A percentile compares a stretch with the other conserved stretches of the same genome.
Conservation (phyloP, 2,888 invertebrate species). For the Tinea pellionella region DNA sequence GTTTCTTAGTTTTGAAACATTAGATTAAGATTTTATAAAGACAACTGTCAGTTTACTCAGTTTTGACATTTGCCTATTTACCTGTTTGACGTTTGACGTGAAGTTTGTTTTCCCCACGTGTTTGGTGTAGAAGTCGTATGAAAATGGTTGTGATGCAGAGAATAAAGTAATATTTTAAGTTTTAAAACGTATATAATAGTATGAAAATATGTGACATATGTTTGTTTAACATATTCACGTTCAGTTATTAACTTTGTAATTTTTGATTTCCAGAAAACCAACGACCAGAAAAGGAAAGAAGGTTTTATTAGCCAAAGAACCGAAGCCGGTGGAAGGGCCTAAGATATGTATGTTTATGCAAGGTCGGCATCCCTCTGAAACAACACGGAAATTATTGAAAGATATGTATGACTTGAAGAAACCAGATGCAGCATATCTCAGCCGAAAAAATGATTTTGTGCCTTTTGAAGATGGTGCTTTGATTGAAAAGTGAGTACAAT, state of each 20-base stretch:
- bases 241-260: background rate
- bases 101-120: background rate
- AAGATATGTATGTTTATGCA: constrained; percentile 87
- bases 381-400: constrained; percentile 78
- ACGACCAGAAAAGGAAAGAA: constrained; percentile 90
- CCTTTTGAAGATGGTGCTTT: constrained; percentile 93
- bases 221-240: no score
- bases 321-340: constrained; percentile 88
- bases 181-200: background rate
- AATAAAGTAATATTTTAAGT: constrained; percentile 36
- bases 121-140: background rate
- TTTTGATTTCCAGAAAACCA: constrained; percentile 77
- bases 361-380: constrained; percentile 83
- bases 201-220: no score
- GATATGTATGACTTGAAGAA: constrained; percentile 91
- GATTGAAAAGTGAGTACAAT: constrained; percentile 74
- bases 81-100: no score
- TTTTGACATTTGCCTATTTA: background rate
- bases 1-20: no score
- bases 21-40: background rate
- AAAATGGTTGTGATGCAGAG: constrained; percentile 52
- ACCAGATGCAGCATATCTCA: constrained; percentile 81
- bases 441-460: constrained; percentile 86
- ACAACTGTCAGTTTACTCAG: background rate
- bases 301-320: constrained; percentile 81